Evolutionary conservation across 2,113 vertebrate genomes (phyloP).

Genomic region (Azemiops feae): DNA sequence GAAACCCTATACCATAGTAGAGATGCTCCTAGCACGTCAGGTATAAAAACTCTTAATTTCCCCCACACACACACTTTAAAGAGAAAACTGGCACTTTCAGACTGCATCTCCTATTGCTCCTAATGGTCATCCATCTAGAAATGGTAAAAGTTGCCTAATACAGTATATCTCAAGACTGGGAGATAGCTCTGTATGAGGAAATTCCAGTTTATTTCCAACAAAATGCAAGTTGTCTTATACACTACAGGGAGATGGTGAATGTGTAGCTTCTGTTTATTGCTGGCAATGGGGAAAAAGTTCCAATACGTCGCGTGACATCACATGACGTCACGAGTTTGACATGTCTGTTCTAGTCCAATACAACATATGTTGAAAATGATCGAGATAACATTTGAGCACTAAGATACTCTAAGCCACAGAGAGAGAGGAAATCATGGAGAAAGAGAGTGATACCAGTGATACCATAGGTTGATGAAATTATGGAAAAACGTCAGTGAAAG

Average conservation of each 20-base stretch:
- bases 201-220: not conserved
- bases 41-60: not conserved
- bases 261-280: not conserved
- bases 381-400: not conserved
- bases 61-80: not conserved
- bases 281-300: too few species aligned
- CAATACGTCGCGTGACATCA: too few species aligned
- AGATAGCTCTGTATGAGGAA: not conserved
- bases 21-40: not conserved
- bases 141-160: not conserved
- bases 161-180: not conserved
- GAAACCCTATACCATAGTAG: not conserved
- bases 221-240: not conserved
- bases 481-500: not conserved
- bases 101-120: not conserved
- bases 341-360: not conserved
- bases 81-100: not conserved
- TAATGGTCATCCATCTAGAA: not conserved
- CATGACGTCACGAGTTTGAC: too few species aligned
- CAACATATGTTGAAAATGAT: not conserved
- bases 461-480: not conserved
- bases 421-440: not conserved
- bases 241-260: not conserved
- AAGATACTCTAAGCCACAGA: not conserved
- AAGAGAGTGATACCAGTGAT: not conserved